These are phyloP conservation scores for Callorhinus ursinus DNA, from an alignment of 2,113 vertebrate genomes.

Conservation along the genomic window DNA sequence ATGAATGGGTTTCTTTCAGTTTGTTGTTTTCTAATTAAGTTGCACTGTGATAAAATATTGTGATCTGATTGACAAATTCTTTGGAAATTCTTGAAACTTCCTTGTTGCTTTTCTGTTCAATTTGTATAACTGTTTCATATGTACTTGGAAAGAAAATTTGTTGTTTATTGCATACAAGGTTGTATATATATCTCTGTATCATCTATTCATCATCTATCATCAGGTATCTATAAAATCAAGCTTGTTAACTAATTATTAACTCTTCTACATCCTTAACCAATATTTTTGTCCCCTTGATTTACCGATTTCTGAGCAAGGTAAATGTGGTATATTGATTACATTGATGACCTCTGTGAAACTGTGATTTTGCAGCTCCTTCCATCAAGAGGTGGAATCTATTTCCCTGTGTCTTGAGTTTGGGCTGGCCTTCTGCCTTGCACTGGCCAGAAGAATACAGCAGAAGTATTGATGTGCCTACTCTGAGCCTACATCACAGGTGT, in stretches of 20 bases:
- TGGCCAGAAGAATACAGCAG: neutral
- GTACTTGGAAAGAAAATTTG: neutral
- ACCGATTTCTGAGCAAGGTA: neutral
- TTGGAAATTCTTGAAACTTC: conserved; percentile 31
- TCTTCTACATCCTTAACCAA: neutral
- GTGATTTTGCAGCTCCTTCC: neutral
- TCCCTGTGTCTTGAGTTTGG: neutral
- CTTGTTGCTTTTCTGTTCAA: neutral
- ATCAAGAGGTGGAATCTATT: neutral
- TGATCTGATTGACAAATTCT: conserved; percentile 8
- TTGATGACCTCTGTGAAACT: neutral
- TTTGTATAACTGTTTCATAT: neutral
- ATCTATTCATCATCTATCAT: neutral
- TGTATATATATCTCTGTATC: neutral
- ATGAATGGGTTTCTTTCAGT: neutral
- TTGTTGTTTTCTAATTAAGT: conserved; percentile 5
- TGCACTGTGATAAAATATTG: neutral
- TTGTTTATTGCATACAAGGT: neutral
- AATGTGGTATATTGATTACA: neutral
- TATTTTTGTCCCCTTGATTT: neutral
- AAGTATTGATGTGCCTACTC: neutral
- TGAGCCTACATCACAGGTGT: neutral
- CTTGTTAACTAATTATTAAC: neutral
- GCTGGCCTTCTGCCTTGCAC: neutral
- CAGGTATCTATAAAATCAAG: neutral